Conservation (phyloP, 2,113 vertebrate species). For the Tretioscincus oriximinensis region DNA sequence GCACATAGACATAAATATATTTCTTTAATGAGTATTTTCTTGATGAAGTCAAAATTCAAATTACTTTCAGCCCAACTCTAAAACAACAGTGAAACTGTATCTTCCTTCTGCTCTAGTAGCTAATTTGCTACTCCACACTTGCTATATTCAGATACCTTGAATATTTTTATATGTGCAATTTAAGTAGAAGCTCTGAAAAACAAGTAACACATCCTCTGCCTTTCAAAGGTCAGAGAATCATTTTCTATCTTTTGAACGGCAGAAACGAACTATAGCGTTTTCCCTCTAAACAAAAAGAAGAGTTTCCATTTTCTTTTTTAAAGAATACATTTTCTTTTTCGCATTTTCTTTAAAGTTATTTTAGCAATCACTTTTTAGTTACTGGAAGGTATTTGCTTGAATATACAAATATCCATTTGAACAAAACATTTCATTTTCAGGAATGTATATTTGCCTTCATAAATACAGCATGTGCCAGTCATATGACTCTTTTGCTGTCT, state of each 20-base stretch:
- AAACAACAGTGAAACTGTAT: background rate
- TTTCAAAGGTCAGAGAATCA: conserved; percentile 30
- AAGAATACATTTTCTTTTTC: no score
- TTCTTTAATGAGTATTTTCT: background rate
- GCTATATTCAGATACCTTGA: background rate
- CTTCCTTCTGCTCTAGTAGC: background rate
- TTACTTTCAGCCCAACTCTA: background rate
- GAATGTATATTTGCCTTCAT: conserved; percentile 11
- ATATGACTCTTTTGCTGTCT: conserved; percentile 25
- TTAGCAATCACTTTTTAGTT: background rate
- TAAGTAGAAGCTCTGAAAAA: background rate
- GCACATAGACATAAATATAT: no score
- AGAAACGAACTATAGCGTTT: conserved; percentile 40
- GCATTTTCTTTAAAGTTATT: conserved; percentile 12
- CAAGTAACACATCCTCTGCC: rapidly evolving
- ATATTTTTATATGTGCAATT: background rate
- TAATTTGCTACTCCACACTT: background rate
- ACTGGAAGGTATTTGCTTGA: conserved; percentile 31
- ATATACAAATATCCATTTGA: conserved; percentile 16
- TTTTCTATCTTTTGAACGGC: conserved; percentile 21
- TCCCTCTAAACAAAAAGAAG: conserved; percentile 41
- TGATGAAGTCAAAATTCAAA: background rate
- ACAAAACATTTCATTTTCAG: conserved; percentile 26
- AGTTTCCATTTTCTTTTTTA: conserved; percentile 45
- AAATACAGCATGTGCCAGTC: conserved; percentile 18